A percentile compares a stretch with the other conserved stretches of the same genome.
These are phyloP conservation scores for Sycophila sp. DNA, from an alignment of 1,140 invertebrate species.

Conservation along the genomic window DNA sequence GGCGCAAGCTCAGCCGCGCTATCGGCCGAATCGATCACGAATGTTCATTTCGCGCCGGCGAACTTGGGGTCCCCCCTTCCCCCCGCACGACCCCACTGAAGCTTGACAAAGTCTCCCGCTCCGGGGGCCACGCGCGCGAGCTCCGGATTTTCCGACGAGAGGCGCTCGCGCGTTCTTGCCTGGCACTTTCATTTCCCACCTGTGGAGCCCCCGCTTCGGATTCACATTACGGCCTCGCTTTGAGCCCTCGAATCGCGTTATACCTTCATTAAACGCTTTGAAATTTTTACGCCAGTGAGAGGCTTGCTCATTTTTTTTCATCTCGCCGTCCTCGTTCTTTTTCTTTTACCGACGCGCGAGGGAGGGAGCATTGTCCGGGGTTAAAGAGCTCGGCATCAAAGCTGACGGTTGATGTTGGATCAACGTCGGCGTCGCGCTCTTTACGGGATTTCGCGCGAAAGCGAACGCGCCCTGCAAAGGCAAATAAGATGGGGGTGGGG, in stretches of 20 bases:
- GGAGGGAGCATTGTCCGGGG: too few species aligned
- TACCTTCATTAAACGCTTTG: conserved; percentile 3
- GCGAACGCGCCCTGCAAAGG: too few species aligned
- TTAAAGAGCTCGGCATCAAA: too few species aligned
- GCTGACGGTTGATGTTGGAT: too few species aligned
- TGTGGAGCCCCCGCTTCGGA: conserved; percentile 37
- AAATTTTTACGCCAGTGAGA: conserved; percentile 4
- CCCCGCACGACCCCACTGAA: neutral
- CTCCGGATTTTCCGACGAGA: neutral
- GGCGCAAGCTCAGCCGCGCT: neutral
- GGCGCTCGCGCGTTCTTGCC: conserved; percentile 38
- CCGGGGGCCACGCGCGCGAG: too few species aligned
- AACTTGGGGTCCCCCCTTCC: neutral
- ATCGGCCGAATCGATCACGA: conserved; percentile 9
- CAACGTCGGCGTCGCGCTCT: too few species aligned
- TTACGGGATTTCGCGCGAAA: too few species aligned
- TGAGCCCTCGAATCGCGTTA: neutral
- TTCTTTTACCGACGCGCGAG: too few species aligned
- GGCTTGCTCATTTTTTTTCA: too few species aligned
- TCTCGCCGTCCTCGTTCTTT: too few species aligned
- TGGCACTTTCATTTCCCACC: conserved; percentile 47
- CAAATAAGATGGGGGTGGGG: too few species aligned
- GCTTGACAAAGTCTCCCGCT: neutral
- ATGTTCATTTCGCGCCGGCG: neutral
- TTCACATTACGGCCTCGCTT: neutral